These are phyloP conservation scores for Corythaixoides concolor DNA, from an alignment of 2,113 vertebrate species.

Conservation along the genomic window DNA sequence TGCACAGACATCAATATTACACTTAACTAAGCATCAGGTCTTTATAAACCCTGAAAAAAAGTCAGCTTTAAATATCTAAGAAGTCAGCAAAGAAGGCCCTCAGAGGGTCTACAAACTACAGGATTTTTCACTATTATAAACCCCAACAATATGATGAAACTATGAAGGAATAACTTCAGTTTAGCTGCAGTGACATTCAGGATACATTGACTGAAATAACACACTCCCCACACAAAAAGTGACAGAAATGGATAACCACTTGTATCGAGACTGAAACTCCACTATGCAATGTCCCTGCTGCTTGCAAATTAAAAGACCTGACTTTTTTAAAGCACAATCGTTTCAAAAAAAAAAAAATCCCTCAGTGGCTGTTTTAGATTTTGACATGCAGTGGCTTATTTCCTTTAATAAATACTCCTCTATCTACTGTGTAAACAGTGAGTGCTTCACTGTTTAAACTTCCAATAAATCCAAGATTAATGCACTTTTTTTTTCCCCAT, in stretches of 20 bases:
- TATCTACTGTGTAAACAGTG: neutral
- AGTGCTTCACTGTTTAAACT: neutral
- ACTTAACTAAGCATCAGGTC: neutral
- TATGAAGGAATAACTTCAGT: neutral
- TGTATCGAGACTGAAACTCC: neutral
- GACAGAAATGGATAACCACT: neutral
- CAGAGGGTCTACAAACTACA: neutral
- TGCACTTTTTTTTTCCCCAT: neutral
- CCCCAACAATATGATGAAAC: neutral
- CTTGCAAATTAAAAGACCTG: neutral
- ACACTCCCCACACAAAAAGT: neutral
- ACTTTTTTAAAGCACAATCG: neutral
- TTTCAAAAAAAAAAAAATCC: neutral
- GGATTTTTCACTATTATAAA: neutral
- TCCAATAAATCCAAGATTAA: neutral
- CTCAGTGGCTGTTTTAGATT: neutral
- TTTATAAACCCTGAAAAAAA: neutral
- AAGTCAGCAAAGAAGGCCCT: neutral
- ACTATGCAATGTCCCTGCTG: neutral
- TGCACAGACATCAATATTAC: neutral
- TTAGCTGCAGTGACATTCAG: neutral
- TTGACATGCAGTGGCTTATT: neutral
- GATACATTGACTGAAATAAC: neutral
- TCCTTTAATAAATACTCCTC: neutral
- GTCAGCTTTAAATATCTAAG: neutral